Conservation (phyloP, 1,140 invertebrate species). For the Drosophila mayri region DNA sequence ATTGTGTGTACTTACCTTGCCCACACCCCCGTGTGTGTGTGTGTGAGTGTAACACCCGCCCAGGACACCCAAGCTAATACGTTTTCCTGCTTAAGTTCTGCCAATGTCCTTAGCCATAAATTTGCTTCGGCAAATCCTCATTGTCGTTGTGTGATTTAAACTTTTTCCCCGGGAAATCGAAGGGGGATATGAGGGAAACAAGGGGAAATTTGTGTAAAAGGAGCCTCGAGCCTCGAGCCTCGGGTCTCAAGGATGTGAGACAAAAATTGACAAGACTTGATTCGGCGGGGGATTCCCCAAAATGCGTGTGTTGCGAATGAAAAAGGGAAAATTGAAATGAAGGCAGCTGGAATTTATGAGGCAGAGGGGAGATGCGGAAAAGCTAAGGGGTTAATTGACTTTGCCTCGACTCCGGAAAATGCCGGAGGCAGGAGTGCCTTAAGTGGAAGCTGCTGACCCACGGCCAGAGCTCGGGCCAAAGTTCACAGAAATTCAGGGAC, state of each 20-base stretch:
- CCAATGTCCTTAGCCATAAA: conserved; percentile 81
- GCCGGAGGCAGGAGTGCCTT: conserved; percentile 19
- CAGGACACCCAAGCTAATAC: conserved; percentile 42
- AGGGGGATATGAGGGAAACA: neutral
- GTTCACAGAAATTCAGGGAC: conserved; percentile 27
- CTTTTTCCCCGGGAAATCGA: conserved; percentile 46
- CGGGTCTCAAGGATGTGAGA: conserved; percentile 5
- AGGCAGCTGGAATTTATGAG: conserved; percentile 43
- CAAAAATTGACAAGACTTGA: conserved; percentile 62
- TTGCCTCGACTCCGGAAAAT: conserved; percentile 36
- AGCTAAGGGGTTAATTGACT: conserved; percentile 66
- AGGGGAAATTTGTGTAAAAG: conserved; percentile 5
- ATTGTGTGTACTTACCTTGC: conserved; percentile 40
- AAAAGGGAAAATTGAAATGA: conserved; percentile 75
- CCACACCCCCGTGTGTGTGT: conserved; percentile 21
- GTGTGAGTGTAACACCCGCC: conserved; percentile 37
- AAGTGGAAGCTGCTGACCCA: conserved; percentile 17
- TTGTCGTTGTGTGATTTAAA: conserved; percentile 84
- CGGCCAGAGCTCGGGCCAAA: conserved; percentile 38
- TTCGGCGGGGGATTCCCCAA: conserved; percentile 16
- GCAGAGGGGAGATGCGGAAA: conserved; percentile 16
- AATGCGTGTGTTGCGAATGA: conserved; percentile 9
- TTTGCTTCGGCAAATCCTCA: conserved; percentile 79
- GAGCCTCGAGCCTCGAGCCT: conserved; percentile 5
- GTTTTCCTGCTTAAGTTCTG: conserved; percentile 71